A percentile compares a stretch with the other conserved stretches of the same genome.
These are phyloP conservation scores for Zygaena filipendulae DNA, from an alignment of 2,888 invertebrate genomes.

Conservation along the genomic window DNA sequence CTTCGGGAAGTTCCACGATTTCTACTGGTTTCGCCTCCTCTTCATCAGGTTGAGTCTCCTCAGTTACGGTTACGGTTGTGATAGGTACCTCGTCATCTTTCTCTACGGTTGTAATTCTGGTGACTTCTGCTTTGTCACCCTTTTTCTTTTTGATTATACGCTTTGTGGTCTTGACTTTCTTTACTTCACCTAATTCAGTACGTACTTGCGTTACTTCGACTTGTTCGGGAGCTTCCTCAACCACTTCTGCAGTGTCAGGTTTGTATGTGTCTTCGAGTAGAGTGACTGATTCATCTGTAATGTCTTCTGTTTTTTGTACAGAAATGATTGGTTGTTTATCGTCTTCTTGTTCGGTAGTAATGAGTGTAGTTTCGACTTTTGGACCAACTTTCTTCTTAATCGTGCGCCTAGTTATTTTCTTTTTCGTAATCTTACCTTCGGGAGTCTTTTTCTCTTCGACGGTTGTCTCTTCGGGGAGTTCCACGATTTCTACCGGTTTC, in stretches of 20 bases:
- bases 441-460: constrained; percentile 17
- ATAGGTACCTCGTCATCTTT: constrained; percentile 36
- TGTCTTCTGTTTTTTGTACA: constrained; percentile 34
- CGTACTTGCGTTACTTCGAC: constrained; percentile 40
- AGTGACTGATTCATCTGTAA: constrained; percentile 23
- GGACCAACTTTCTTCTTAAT: constrained; percentile 41
- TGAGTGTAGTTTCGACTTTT: constrained; percentile 28
- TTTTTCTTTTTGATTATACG: constrained; percentile 49
- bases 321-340: constrained; percentile 43
- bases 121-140: constrained; percentile 46
- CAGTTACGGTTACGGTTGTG: constrained; percentile 29
- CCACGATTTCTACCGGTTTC: constrained; percentile 18
- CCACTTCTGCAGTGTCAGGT: constrained; percentile 23
- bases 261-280: constrained; percentile 13
- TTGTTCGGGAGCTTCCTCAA: constrained; percentile 29
- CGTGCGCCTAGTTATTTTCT: constrained; percentile 25
- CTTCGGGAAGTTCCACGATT: constrained; percentile 32
- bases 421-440: constrained; percentile 18
- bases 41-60: constrained; percentile 32
- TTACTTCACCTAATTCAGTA: constrained; percentile 33
- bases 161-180: constrained; percentile 44
- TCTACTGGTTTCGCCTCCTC: constrained; percentile 15
- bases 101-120: constrained; percentile 51
- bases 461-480: constrained; percentile 18
- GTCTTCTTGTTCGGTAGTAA: constrained; percentile 46